A percentile compares a stretch with the other conserved stretches of the same genome.
Conservation (phyloP, 2,888 invertebrate species). For the Leptinotarsa peninsularis region DNA sequence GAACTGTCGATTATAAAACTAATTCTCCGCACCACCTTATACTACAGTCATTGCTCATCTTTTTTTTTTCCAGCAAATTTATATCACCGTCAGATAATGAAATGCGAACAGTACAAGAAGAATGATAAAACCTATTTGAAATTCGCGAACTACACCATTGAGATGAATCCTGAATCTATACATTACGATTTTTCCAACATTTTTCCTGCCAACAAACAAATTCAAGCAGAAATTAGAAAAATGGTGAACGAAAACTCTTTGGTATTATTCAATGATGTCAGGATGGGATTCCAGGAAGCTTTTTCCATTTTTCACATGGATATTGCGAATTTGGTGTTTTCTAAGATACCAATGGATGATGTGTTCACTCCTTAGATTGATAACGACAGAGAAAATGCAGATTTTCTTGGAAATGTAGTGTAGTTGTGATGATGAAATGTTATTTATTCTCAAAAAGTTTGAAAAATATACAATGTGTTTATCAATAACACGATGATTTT, state of each 20-base stretch:
- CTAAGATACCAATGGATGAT: constrained; percentile 54
- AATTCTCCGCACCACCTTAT: neutral
- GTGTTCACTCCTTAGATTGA: constrained; percentile 47
- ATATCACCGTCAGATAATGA: constrained; percentile 41
- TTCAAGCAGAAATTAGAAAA: constrained; percentile 51
- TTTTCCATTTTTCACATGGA: constrained; percentile 47
- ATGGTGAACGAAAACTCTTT: constrained; percentile 54
- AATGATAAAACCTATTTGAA: constrained; percentile 51
- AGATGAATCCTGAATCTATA: constrained; percentile 70
- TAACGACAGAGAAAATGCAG: neutral
- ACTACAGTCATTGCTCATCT: neutral
- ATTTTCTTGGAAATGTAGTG: neutral
- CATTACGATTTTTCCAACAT: constrained; percentile 51
- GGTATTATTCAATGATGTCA: constrained; percentile 54
- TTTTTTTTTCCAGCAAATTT: constrained; percentile 48
- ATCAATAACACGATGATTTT: too few relatives aligned
- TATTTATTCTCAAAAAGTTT: too few relatives aligned
- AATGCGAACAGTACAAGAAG: constrained; percentile 52
- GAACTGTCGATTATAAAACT: neutral
- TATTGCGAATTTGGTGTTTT: constrained; percentile 49
- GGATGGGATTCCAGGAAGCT: constrained; percentile 48
- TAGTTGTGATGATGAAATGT: too few relatives aligned
- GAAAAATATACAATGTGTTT: too few relatives aligned
- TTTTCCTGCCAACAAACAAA: constrained; percentile 54
- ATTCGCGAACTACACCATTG: constrained; percentile 63